phyloP scores from a whole-genome alignment of 2,113 vertebrate species.

The Vulpes lagopus region DNA sequence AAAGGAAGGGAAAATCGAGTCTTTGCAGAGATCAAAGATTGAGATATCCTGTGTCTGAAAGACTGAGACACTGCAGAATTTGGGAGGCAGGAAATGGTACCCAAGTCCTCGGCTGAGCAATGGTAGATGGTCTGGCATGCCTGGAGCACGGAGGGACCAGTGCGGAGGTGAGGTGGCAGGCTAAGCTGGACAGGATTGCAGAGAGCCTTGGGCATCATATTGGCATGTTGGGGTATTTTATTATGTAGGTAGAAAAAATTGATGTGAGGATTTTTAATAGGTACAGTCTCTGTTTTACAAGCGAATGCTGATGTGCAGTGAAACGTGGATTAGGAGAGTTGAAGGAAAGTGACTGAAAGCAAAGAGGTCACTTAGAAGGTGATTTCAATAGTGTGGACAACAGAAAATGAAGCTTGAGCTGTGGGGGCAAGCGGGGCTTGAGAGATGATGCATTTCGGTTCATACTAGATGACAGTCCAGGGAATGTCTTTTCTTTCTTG shows the following conservation, averaged over 20 bases:
- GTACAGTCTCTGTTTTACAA: background rate
- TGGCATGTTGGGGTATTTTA: background rate
- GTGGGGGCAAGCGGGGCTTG: background rate
- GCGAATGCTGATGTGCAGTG: background rate
- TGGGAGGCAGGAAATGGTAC: background rate
- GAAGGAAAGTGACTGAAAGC: background rate
- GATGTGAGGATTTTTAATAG: background rate
- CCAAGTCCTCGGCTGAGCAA: background rate
- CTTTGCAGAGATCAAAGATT: slow-evolving; percentile 17
- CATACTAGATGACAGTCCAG: background rate
- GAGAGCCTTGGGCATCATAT: background rate
- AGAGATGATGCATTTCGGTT: background rate
- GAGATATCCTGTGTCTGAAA: background rate
- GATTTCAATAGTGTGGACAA: background rate
- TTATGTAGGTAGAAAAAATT: background rate
- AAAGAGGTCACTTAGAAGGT: background rate
- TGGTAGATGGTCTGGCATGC: background rate
- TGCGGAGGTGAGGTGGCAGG: background rate
- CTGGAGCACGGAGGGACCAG: background rate
- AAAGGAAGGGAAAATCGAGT: slow-evolving; percentile 26
- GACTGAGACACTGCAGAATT: background rate
- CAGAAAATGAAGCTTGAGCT: background rate
- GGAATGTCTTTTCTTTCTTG: background rate
- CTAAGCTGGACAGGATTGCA: background rate
- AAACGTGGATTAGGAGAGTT: background rate